Evolutionary conservation across 2,113 vertebrate genomes (phyloP), one percentile per base, ranked within the genome.

Genomic region (Ophthalmolycus amberensis): DNA sequence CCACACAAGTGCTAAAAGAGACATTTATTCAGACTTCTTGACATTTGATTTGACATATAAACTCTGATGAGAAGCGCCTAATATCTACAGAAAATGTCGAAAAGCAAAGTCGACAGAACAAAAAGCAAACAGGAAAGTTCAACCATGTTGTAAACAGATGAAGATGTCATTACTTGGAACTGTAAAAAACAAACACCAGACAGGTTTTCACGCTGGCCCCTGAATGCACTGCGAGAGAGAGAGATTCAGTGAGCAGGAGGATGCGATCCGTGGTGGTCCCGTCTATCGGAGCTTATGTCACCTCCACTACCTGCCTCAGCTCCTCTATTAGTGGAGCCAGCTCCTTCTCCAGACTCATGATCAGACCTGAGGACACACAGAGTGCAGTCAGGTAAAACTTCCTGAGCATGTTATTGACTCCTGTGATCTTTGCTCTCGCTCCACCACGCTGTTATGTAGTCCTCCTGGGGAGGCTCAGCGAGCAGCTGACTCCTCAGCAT

Each of bases 341-440:
- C 87, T 99, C 98, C 91, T 99, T 99, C 94, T 99, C 98, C 91
- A 99, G 94, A 94, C 96, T 98, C 91, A 99, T 96, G 88, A 99
- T 98, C 85, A 99, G 90, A 74, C 98, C 98, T 99, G 87, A 56
- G 83, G 90, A 89, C 89, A 76, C 52, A 89, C 40, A 25, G 27
- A 25, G 27, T 11, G 6, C 48, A 27, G n/a, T 56, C 54, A 56
- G 44, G 4, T 46, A 15, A 46, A 46, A 46, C 44, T 34, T 34
- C 5, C 3, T 11, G 3, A 54, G 20, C 9, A 54, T 11, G n/a
- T 54, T 29, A 59, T 16, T 16, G 9, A 59, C 6, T 29, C 27
- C 29, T 32, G 34, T 29, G 27, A 60, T 1, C 12, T 60, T 15
- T 16, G 14, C 27, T 60, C 58, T 60, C 34, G 58, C 58, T 3